Percentiles rank a stretch among this genome's conserved stretches.
Conservation (phyloP, 1,140 invertebrate genomes). For the Lordiphosa collinella region DNA sequence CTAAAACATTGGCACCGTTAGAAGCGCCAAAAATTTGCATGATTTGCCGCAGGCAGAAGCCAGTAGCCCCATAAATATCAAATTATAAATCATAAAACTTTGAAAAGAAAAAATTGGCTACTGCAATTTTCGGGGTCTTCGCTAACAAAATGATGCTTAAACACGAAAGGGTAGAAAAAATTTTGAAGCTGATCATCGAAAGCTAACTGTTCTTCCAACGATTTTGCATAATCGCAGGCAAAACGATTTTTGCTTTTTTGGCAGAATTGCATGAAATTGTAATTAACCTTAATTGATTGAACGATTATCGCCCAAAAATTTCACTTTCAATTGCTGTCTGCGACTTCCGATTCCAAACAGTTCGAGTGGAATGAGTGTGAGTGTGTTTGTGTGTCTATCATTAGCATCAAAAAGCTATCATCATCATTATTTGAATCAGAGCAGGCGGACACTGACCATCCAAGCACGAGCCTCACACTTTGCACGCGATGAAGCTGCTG, state of each 20-base stretch:
- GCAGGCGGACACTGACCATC: slow-evolving; percentile 14
- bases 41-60: slow-evolving; percentile 42
- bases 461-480: slow-evolving; percentile 59
- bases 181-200: slow-evolving; percentile 49
- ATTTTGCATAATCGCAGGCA: slow-evolving; percentile 57
- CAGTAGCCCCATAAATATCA: slow-evolving; percentile 69
- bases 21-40: slow-evolving; percentile 66
- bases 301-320: slow-evolving; percentile 63
- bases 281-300: slow-evolving; percentile 75
- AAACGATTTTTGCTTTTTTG: slow-evolving; percentile 12
- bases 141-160: slow-evolving; percentile 42
- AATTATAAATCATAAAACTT: slow-evolving; percentile 70
- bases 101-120: slow-evolving; percentile 38
- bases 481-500: slow-evolving; percentile 58
- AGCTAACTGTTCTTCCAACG: slow-evolving; percentile 59
- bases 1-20: slow-evolving; percentile 50
- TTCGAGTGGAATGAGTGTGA: slow-evolving; percentile 17
- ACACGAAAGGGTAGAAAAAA: slow-evolving; percentile 46
- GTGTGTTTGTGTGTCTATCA: slow-evolving; percentile 41
- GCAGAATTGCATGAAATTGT: slow-evolving; percentile 66
- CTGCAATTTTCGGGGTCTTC: slow-evolving; percentile 52
- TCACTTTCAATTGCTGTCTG: slow-evolving; percentile 61
- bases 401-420: slow-evolving; percentile 75
- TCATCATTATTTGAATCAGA: slow-evolving; percentile 60
- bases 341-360: slow-evolving; percentile 59